Base-by-base conservation (phyloP, 2,888 invertebrate genomes). In the Synanthedon myopaeformis region DNA sequence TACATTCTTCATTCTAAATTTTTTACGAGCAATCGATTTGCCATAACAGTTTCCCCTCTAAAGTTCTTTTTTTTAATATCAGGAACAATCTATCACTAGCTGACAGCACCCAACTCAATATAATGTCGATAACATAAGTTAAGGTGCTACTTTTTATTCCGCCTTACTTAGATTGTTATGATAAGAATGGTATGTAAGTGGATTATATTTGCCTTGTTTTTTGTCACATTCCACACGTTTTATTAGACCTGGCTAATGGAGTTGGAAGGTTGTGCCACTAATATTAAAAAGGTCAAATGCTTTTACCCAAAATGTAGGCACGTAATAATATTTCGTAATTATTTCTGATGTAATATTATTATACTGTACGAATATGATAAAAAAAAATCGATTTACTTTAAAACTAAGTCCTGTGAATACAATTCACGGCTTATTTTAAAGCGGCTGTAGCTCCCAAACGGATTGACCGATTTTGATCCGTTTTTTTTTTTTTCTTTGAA, bases 1-100 rank as follows among this genome's bases (percentile, higher is more conserved):
- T 35, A 10, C 35, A 35, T 35, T 35, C 35, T 35, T 35, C 35
- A 35, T 35, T 35, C 35, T 35, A 35, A 35, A 35, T 35, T 35
- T 35, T 35, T 35, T 35, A 35, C 35, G 6, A 35, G 10, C 35
- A 35, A 68, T 66, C 66, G 65, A 72, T 70, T 74, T 71, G 71
- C 66, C 67, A 51, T 59, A 60, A 59, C 68, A 70, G 74, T 73
- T 67, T 66, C 63, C 59, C 63, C 65, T 65, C 69, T 66, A 67
- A 67, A 76, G 76, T 79, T 80, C 69, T 79, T 83, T 80, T 78
- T 75, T 76, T 74, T 79, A 80, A 83, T 82, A 79, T 79, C 69
- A 63, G 61, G 51, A 58, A 74, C 69, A 74, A 83, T 83, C 79
- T 76, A 84, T 85, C 84, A 82, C 66, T 49, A 11, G 56, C 59